Percentiles rank a stretch among this genome's conserved stretches.
Evolutionary conservation across 2,888 invertebrate species (phyloP).

Genomic region (Drosophila paracracens): DNA sequence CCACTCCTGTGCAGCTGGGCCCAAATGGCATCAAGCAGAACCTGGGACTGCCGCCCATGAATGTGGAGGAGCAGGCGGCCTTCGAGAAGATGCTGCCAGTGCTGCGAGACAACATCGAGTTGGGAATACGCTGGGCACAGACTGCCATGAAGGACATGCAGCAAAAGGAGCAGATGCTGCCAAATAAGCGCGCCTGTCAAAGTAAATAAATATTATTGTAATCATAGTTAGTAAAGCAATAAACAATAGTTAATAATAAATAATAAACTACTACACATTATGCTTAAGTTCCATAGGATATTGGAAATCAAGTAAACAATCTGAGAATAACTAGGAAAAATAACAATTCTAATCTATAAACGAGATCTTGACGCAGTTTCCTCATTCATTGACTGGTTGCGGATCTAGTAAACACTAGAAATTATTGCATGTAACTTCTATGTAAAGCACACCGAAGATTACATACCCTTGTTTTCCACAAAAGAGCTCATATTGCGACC

Average conservation of each 20-base stretch:
- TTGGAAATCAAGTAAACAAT: background rate
- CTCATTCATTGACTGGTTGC: slow-evolving; percentile 26
- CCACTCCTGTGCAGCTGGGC: slow-evolving; percentile 94
- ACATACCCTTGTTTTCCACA: background rate
- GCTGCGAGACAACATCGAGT: slow-evolving; percentile 2
- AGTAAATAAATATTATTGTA: no score
- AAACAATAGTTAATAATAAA: background rate
- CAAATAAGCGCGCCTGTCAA: background rate
- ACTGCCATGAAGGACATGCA: background rate
- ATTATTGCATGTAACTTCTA: background rate
- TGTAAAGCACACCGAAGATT: background rate
- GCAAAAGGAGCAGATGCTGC: background rate
- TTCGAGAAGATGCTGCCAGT: slow-evolving; percentile 86
- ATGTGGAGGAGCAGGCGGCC: slow-evolving; percentile 90
- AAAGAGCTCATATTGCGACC: background rate
- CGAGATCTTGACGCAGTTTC: slow-evolving; percentile 21
- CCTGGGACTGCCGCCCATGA: slow-evolving; percentile 94
- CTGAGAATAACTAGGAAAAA: slow-evolving; percentile 12
- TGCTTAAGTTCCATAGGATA: background rate
- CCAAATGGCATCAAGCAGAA: slow-evolving; percentile 92
- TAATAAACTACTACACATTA: background rate
- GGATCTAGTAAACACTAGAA: background rate
- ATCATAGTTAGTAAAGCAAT: background rate
- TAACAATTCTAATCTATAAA: slow-evolving; percentile 1
- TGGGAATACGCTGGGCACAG: background rate